These are phyloP conservation scores for Leptopilina myrica DNA, from an alignment of 2,888 invertebrate genomes.

Conservation along the genomic window DNA sequence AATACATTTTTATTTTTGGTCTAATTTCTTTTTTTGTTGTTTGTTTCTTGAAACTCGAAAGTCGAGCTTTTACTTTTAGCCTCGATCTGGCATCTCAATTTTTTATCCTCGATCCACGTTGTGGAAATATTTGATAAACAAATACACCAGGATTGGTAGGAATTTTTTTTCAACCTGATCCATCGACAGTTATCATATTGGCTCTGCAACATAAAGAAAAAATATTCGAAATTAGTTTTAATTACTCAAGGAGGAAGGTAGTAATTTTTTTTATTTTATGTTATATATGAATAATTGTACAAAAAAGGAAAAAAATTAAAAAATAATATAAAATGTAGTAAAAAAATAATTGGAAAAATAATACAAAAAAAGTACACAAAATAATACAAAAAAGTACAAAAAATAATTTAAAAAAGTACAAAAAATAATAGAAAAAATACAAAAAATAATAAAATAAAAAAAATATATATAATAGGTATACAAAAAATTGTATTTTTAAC, in stretches of 20 bases:
- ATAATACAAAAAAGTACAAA: too few relatives aligned
- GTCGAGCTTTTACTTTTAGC: constrained; percentile 12
- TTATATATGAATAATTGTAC: too few relatives aligned
- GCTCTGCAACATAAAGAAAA: not conserved
- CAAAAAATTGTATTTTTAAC: not conserved
- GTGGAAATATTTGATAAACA: not conserved
- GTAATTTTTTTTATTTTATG: too few relatives aligned
- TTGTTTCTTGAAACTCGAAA: constrained; percentile 15
- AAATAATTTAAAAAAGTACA: too few relatives aligned
- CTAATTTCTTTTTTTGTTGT: not conserved
- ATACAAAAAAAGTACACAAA: too few relatives aligned
- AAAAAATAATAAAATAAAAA: too few relatives aligned
- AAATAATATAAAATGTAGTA: too few relatives aligned
- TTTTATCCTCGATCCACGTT: not conserved
- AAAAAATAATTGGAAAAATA: too few relatives aligned
- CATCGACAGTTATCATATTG: constrained; percentile 24
- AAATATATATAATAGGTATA: not conserved
- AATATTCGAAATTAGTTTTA: not conserved
- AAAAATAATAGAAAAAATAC: too few relatives aligned
- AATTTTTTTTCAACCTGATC: not conserved
- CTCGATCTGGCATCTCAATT: constrained; percentile 34
- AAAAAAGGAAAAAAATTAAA: too few relatives aligned
- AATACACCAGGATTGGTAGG: not conserved
- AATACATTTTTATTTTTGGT: not conserved
- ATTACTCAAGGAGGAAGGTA: too few relatives aligned